Percentiles rank a stretch among this genome's conserved stretches.
Evolutionary conservation across 2,113 vertebrate genomes (phyloP).

Genomic region (Apodemus speciosus): DNA sequence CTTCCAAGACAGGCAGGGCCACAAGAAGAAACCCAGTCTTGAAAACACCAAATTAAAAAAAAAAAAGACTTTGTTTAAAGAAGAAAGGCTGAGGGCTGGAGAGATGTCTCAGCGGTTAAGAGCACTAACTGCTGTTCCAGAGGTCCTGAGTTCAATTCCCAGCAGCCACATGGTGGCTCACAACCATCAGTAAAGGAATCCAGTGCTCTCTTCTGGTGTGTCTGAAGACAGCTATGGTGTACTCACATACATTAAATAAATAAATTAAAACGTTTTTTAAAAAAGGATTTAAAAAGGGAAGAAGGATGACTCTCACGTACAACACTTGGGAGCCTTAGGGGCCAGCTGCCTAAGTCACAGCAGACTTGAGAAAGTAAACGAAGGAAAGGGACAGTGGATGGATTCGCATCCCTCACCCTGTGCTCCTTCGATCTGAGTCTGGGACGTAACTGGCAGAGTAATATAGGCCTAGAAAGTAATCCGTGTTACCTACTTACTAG

Average conservation of each 20-base stretch:
- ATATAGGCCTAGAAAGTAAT: neutral
- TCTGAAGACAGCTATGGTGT: too few relatives aligned
- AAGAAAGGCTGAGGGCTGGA: neutral
- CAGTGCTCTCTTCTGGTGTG: too few relatives aligned
- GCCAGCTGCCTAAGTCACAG: neutral
- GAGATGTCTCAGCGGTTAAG: too few relatives aligned
- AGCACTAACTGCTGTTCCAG: too few relatives aligned
- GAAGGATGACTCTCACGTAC: neutral
- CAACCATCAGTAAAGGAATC: too few relatives aligned
- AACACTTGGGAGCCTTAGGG: neutral
- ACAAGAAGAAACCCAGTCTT: neutral
- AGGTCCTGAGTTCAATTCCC: too few relatives aligned
- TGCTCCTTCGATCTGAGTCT: neutral
- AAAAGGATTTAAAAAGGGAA: neutral
- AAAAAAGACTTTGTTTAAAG: neutral
- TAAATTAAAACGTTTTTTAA: too few relatives aligned
- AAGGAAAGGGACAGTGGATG: neutral
- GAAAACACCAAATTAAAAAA: neutral
- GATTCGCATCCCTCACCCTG: neutral
- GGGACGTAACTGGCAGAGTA: neutral
- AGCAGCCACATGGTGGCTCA: too few relatives aligned
- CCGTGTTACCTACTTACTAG: neutral
- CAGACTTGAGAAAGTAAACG: constrained; percentile 5
- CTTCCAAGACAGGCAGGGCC: neutral
- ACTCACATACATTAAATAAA: too few relatives aligned